These are phyloP conservation scores for Drosophila rufa DNA, from an alignment of 1,140 invertebrate species.

Conservation along the genomic window DNA sequence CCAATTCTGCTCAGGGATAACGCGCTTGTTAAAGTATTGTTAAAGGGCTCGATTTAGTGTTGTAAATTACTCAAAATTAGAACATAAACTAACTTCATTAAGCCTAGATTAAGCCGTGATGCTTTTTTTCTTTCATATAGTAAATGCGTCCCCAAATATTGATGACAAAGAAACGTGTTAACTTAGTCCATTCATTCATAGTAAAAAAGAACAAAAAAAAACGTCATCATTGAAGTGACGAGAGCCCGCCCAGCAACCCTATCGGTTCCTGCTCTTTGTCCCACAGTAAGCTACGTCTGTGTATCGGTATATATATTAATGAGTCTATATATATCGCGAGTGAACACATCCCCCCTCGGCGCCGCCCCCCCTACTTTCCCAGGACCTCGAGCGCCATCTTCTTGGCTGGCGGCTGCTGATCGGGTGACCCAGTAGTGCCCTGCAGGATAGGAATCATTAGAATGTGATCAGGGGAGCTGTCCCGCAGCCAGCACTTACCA, in stretches of 20 bases:
- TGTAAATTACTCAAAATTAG: constrained; percentile 5
- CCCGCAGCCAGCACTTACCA: constrained; percentile 25
- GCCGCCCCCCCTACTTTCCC: constrained; percentile 36
- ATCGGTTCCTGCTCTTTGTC: constrained; percentile 1
- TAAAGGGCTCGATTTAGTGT: constrained; percentile 1
- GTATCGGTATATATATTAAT: constrained; percentile 14
- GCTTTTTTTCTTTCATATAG: constrained; percentile 16
- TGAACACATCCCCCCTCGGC: constrained; percentile 15
- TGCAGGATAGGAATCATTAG: background rate
- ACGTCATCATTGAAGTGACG: background rate
- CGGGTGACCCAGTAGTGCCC: constrained; percentile 28
- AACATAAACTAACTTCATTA: constrained; percentile 3
- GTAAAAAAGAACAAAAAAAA: constrained; percentile 21
- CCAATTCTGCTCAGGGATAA: background rate
- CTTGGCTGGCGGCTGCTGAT: constrained; percentile 62
- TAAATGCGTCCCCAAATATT: constrained; percentile 54
- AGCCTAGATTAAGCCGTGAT: constrained; percentile 43
- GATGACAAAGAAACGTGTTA: constrained; percentile 24
- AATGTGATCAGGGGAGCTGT: no score
- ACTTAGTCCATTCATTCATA: constrained; percentile 3
- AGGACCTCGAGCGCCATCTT: constrained; percentile 60
- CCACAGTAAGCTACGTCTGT: constrained; percentile 10
- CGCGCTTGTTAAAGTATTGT: background rate
- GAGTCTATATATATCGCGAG: constrained; percentile 29
- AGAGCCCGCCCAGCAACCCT: background rate